Percentiles rank a stretch among this genome's conserved stretches.
Conservation (phyloP, 2,888 invertebrate species). For the Sphaerophoria rueppellii region DNA sequence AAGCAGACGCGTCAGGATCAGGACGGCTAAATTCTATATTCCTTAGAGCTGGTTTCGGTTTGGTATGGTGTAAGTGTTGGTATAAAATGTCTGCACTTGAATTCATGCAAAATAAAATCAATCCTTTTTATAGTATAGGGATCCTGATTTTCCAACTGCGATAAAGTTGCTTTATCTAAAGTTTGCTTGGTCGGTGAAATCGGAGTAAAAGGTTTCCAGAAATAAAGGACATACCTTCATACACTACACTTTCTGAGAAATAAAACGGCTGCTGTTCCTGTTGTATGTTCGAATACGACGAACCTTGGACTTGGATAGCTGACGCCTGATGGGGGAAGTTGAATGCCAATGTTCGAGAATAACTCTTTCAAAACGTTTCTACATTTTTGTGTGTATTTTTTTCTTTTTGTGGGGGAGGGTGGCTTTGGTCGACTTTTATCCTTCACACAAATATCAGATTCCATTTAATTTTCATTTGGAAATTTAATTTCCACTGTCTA, state of each 20-base stretch:
- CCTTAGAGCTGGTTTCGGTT: not conserved
- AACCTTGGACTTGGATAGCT: conserved; percentile 47
- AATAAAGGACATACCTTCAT: conserved; percentile 25
- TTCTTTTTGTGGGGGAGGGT: not conserved
- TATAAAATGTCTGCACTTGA: conserved; percentile 16
- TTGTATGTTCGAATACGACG: conserved; percentile 30
- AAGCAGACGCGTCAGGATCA: not conserved
- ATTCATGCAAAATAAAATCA: conserved; percentile 45
- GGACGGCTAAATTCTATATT: not conserved
- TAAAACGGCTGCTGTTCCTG: conserved; percentile 38
- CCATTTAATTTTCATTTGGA: conserved; percentile 71
- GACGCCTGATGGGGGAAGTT: not conserved
- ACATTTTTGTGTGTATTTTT: too few relatives aligned
- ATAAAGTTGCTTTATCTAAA: conserved; percentile 27
- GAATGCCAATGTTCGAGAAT: conserved; percentile 15
- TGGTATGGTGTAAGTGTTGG: not conserved
- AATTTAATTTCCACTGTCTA: conserved; percentile 79
- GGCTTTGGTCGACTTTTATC: conserved; percentile 20
- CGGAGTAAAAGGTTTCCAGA: not conserved
- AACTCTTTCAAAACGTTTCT: not conserved
- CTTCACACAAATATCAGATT: conserved; percentile 70
- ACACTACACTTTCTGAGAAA: conserved; percentile 21
- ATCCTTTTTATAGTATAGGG: conserved; percentile 23
- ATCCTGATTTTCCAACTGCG: conserved; percentile 37
- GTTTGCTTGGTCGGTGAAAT: conserved; percentile 12